phyloP scores from a whole-genome alignment of 64 coral and sea anemone species.

The Dendronephthya gigantea region DNA sequence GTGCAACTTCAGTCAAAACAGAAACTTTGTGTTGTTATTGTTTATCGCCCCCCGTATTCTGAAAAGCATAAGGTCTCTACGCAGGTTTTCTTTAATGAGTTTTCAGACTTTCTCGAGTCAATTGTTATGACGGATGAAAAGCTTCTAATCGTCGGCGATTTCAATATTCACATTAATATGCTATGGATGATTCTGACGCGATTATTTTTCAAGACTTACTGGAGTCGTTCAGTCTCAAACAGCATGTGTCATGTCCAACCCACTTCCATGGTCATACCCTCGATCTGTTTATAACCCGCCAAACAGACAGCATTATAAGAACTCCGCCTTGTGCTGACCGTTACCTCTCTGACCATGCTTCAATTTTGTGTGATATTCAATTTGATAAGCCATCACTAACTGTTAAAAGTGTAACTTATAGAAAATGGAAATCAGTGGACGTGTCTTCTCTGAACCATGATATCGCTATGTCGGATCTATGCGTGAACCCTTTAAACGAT shows the following conservation, averaged over 20 bases:
- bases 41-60: constrained; percentile 12
- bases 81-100: background rate
- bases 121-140: background rate
- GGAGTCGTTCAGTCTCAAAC: constrained; percentile 37
- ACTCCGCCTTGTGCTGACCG: background rate
- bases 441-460: background rate
- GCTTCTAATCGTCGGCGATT: constrained; percentile 25
- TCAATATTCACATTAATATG: constrained; percentile 35
- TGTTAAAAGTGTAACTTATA: too few relatives aligned
- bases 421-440: constrained; percentile 34
- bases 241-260: constrained; percentile 33
- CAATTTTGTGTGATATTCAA: too few relatives aligned
- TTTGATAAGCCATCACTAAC: too few relatives aligned
- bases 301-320: background rate
- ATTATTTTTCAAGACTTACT: constrained; percentile 32
- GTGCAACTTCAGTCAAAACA: background rate
- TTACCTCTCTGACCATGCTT: background rate
- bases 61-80: constrained; percentile 13
- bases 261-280: constrained; percentile 21
- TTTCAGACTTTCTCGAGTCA: constrained; percentile 12
- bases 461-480: background rate
- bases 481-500: background rate
- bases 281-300: background rate
- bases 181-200: constrained; percentile 18
- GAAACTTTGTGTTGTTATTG: constrained; percentile 4